These are phyloP conservation scores for Chamaetylas fuelleborni DNA, from an alignment of 2,113 vertebrate species.

Conservation along the genomic window DNA sequence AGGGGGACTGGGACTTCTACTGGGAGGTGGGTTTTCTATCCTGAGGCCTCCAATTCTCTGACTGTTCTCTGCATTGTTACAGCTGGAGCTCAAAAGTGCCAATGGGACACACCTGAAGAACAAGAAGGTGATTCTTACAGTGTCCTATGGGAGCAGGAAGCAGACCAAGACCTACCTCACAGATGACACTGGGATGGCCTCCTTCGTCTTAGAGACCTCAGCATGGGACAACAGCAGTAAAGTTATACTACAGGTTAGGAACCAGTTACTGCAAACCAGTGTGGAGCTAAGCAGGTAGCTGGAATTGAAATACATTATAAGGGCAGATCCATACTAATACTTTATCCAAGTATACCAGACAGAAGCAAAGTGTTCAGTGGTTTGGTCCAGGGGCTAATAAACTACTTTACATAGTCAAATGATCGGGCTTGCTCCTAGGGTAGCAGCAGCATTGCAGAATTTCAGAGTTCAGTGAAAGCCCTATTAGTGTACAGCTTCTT, in stretches of 20 bases:
- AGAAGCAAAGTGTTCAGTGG: neutral
- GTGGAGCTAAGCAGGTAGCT: neutral
- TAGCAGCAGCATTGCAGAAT: neutral
- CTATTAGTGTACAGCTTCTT: neutral
- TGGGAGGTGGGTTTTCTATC: neutral
- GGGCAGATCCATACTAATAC: neutral
- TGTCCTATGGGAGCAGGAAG: neutral
- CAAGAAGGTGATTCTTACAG: slow-evolving; percentile 29
- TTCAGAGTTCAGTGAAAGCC: neutral
- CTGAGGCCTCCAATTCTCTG: neutral
- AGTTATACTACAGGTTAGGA: slow-evolving; percentile 19
- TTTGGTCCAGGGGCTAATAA: neutral
- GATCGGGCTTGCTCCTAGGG: neutral
- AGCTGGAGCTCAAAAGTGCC: slow-evolving; percentile 56
- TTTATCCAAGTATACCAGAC: neutral
- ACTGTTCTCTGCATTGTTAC: neutral
- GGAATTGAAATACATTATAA: neutral
- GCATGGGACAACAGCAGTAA: slow-evolving; percentile 28
- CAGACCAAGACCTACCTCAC: slow-evolving; percentile 23
- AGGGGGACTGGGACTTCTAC: neutral
- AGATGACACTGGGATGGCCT: slow-evolving; percentile 2
- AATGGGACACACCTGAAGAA: slow-evolving; percentile 28
- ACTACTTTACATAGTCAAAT: neutral
- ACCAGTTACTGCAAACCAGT: neutral
- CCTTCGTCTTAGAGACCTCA: slow-evolving; percentile 32